Evolutionary conservation across 2,888 invertebrate genomes (phyloP).

Genomic region (Clunio marinus): DNA sequence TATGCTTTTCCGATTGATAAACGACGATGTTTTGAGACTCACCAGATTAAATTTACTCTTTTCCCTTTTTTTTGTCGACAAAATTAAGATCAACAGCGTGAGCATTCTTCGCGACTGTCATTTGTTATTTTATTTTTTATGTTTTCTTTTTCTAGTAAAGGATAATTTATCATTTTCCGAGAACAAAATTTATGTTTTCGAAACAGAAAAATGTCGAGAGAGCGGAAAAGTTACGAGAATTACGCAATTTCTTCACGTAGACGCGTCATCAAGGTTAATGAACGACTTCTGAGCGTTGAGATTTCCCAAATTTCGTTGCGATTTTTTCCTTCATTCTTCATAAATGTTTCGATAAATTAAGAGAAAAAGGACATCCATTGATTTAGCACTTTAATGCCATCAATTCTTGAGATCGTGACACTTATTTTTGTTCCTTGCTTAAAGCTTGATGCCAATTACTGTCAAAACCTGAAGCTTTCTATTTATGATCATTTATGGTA

Average conservation of each 20-base stretch:
- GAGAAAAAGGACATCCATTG: too few relatives aligned
- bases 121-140: too few relatives aligned
- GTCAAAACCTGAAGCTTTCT: neutral
- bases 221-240: neutral
- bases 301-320: neutral
- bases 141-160: neutral
- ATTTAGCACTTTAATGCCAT: too few relatives aligned
- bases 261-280: neutral
- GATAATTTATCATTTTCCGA: neutral
- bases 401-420: constrained; percentile 3
- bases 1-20: too few relatives aligned
- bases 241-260: neutral
- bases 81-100: constrained; percentile 23
- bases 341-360: too few relatives aligned
- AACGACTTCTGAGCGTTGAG: neutral
- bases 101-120: neutral
- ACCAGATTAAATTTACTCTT: too few relatives aligned
- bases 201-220: too few relatives aligned
- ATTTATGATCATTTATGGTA: constrained; percentile 21
- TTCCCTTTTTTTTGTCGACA: neutral
- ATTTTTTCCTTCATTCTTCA: neutral
- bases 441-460: neutral
- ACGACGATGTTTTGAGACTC: too few relatives aligned
- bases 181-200: too few relatives aligned
- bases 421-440: neutral